phyloP scores from a whole-genome alignment of 2,113 vertebrate species.

The Toxotes jaculatrix region DNA sequence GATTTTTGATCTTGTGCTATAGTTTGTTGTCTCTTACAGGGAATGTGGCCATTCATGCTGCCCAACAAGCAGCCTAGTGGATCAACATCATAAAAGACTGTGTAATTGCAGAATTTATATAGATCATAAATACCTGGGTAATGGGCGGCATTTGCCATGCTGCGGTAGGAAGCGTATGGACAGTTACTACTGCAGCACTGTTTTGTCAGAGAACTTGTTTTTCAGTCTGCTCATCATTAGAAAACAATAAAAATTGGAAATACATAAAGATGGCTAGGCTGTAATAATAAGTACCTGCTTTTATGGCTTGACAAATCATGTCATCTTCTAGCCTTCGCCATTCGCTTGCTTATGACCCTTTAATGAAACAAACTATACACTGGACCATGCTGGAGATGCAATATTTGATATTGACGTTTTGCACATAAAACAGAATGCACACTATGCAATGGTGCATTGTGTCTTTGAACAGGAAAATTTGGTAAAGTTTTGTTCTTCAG shows the following conservation, averaged over 20 bases:
- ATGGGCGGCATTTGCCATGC: constrained; percentile 5
- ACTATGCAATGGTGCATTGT: not conserved
- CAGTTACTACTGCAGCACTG: constrained; percentile 5
- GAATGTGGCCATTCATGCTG: not conserved
- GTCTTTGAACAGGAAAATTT: not conserved
- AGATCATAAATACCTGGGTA: constrained; percentile 41
- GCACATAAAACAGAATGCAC: not conserved
- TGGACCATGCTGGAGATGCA: not conserved
- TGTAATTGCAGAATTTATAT: constrained; percentile 38
- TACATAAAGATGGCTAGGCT: not conserved
- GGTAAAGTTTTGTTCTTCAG: not conserved
- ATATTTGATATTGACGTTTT: not conserved
- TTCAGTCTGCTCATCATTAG: constrained; percentile 21
- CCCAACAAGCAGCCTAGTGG: not conserved
- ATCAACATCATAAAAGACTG: constrained; percentile 38
- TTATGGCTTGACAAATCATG: not conserved
- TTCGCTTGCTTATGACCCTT: not conserved
- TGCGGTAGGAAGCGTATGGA: constrained; percentile 1
- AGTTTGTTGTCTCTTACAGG: not conserved
- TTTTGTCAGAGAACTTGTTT: constrained; percentile 8
- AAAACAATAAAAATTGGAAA: constrained; percentile 7
- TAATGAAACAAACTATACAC: not conserved
- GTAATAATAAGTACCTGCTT: not conserved
- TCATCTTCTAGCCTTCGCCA: not conserved
- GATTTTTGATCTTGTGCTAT: constrained; percentile 5